Evolutionary conservation across 2,888 invertebrate genomes (phyloP).

Genomic region (Itoplectis maculator): DNA sequence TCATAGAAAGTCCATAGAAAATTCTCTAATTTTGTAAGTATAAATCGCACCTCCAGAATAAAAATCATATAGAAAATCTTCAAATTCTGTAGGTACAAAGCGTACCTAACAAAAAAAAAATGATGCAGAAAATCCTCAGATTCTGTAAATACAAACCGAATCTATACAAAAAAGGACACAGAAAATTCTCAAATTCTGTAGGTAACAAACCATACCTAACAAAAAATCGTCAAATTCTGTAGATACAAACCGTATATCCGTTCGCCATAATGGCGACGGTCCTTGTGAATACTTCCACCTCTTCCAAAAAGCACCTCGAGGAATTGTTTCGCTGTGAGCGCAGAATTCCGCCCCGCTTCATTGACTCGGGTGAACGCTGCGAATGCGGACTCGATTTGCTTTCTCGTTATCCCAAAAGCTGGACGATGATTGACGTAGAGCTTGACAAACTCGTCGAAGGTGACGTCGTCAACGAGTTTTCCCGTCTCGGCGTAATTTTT

Average conservation of each 20-base stretch:
- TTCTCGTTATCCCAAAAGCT: slow-evolving; percentile 85
- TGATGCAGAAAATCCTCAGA: no score
- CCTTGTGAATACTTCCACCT: slow-evolving; percentile 71
- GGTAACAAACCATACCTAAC: no score
- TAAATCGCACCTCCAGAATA: no score
- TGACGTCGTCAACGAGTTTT: slow-evolving; percentile 85
- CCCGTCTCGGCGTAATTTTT: slow-evolving; percentile 85
- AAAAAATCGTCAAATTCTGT: not conserved
- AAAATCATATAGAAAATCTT: no score
- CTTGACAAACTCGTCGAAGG: slow-evolving; percentile 89
- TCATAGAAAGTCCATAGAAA: no score
- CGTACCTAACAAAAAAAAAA: no score
- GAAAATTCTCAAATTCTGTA: no score
- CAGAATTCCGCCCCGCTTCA: slow-evolving; percentile 69
- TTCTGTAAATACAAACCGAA: no score
- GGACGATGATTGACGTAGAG: slow-evolving; percentile 89
- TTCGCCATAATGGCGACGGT: not conserved
- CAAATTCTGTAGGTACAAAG: no score
- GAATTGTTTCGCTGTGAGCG: slow-evolving; percentile 84
- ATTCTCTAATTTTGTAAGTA: no score
- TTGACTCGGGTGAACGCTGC: slow-evolving; percentile 82
- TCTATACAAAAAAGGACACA: no score
- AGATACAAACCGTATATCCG: slow-evolving; percentile 63
- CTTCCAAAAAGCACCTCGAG: slow-evolving; percentile 83
- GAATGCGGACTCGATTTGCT: slow-evolving; percentile 85